Base-by-base conservation (phyloP, 2,113 vertebrate species). In the Trachemys scripta region DNA sequence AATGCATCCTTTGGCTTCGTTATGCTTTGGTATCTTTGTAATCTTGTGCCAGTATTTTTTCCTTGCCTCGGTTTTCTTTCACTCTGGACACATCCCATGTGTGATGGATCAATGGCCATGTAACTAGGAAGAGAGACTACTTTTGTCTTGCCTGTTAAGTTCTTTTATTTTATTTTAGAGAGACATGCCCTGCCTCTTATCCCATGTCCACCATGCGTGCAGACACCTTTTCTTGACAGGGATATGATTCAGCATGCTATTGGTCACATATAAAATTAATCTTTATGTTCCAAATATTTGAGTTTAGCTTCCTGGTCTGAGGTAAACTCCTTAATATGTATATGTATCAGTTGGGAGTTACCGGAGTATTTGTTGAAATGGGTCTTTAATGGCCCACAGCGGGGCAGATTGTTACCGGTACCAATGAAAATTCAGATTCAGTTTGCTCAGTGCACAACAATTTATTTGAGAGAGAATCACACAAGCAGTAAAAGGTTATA, bases 301-400 rank as follows among this genome's bases (percentile, higher is more conserved):
- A 85, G n/a, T 94, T 94, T 57, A 79, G 47, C 50, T 92, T 96
- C 91, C 65, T 91, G 22, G 20, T 83, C 56, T 72, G 31, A 93
- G 93, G 65, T 85, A 90, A 91, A 93, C 91, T 81, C 57, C 25
- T 19, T 87, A 62, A 49, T 80, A 49, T 49, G 29, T 89, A 69
- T 90, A 27, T 2, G 35, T 90, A 14, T 65, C 65, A 80, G 56
- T 0, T 59, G 42, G 45, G 47, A 88, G 49, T 72, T 17, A 84
- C n/a, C 94, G 69, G 56, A n/a, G 22, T 78, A 29, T 16, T 45
- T 50, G 53, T 54, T 54, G 53, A 54, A 54, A 54, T 20, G 7
- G 20, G 22, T 54, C 53, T 54, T 54, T 54, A 54, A 54, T 9
- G 53, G 53, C 53, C 53, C 53, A 22, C 53, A 54, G 20, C 8